Evolutionary conservation across 2,113 vertebrate genomes (phyloP), one percentile per base, ranked within the genome.

Genomic region (Mesocricetus auratus): DNA sequence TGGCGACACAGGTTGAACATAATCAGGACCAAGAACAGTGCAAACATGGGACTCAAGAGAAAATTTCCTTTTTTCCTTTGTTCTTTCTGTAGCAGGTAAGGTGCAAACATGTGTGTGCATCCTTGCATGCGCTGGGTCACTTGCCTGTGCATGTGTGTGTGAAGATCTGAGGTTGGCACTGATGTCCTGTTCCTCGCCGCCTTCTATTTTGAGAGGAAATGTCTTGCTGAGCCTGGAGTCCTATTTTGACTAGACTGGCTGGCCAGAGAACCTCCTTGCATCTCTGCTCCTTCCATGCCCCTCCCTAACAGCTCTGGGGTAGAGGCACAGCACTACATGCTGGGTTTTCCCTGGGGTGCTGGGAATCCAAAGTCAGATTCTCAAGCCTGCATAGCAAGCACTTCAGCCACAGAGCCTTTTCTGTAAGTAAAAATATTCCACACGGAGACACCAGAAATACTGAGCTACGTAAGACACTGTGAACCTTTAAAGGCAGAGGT

Each of bases 361-460:
- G 16, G 39, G 39, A 60, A 66, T 66, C 39, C 39, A 64, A 45
- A 86, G 12, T 21, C 83, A 36, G 42, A 42, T 66, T 36, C 45
- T 47, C 42, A 12, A 22, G 31, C 21, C 5, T 45, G 1, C 39
- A 19, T 5, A 86, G 82, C 16, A 45, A 86, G 39, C 60, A 33
- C 29, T 7, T 82, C 24, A 13, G 36, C 53, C 79, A 58, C 11
- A 24, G 3, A 86, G 31, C 10, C 42, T 15, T 58, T 89, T 50
- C 8, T 66, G 69, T 62, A 93, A 77, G 17, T 56, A 78, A 93
- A 92, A 89, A 77, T 69, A 86, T 16, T 71, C 82, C 87, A 24
- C 29, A 39, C 24, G 5, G 29, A 62, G 50, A 45, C 39, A 39
- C 36, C 9, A 62, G n/a, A 71, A 69, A 79, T 36, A 39, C 78